Evolutionary conservation across 2,888 invertebrate genomes (phyloP).

Genomic region (Andrena minutula): DNA sequence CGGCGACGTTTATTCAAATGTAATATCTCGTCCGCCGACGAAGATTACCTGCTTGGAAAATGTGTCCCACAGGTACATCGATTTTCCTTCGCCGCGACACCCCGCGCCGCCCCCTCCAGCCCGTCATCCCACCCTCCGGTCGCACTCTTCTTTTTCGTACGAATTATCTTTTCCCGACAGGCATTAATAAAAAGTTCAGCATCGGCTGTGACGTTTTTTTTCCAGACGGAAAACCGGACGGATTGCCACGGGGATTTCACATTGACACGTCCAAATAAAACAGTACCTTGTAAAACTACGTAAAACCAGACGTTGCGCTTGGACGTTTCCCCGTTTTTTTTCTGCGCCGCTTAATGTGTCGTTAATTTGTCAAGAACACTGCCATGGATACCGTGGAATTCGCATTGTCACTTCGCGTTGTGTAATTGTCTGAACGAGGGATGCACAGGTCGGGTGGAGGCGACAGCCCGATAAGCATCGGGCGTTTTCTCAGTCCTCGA

Average conservation of each 20-base stretch:
- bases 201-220: neutral
- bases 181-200: slow-evolving; percentile 50
- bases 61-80: slow-evolving; percentile 81
- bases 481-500: slow-evolving; percentile 21
- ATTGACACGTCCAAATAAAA: neutral
- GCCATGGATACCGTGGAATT: neutral
- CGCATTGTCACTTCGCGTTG: slow-evolving; percentile 14
- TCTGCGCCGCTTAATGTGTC: neutral
- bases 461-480: slow-evolving; percentile 6
- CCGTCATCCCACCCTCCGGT: neutral
- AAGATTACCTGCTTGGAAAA: slow-evolving; percentile 83
- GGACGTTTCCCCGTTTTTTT: neutral
- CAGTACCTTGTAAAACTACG: neutral
- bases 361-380: slow-evolving; percentile 29
- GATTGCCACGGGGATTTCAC: neutral
- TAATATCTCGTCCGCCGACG: slow-evolving; percentile 84
- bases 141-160: slow-evolving; percentile 1
- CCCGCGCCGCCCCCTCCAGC: slow-evolving; percentile 19
- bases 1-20: slow-evolving; percentile 85
- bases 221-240: neutral
- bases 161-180: slow-evolving; percentile 12
- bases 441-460: neutral
- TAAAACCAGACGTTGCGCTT: neutral
- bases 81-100: slow-evolving; percentile 49
- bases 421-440: slow-evolving; percentile 11